These are phyloP conservation scores for Lacanobia oleracea DNA, from an alignment of 2,888 invertebrate genomes.

Conservation along the genomic window DNA sequence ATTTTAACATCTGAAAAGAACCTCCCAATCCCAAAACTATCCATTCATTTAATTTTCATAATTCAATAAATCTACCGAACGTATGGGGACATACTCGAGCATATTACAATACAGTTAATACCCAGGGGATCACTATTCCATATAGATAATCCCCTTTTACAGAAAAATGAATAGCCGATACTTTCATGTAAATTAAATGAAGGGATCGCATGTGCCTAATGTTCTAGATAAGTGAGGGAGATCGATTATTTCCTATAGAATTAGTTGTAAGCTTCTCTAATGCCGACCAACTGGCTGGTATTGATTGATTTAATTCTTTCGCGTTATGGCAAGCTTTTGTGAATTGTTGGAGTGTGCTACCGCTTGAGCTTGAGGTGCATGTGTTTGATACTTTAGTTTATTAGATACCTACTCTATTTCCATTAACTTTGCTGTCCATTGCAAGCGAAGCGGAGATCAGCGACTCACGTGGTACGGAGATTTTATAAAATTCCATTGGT, in stretches of 20 bases:
- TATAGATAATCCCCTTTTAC: conserved; percentile 87
- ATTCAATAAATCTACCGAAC: conserved; percentile 52
- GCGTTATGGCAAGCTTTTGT: conserved; percentile 16
- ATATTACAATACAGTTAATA: conserved; percentile 81
- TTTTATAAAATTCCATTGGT: too few species aligned
- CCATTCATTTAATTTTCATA: conserved; percentile 52
- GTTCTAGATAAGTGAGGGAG: conserved; percentile 72
- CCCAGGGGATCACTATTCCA: conserved; percentile 85
- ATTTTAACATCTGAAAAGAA: conserved; percentile 8
- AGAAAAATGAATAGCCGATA: conserved; percentile 86
- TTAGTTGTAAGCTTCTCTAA: conserved; percentile 74
- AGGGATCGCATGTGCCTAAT: conserved; percentile 79
- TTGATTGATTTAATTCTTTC: conserved; percentile 59
- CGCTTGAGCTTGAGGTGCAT: too few species aligned
- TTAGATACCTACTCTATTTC: too few species aligned
- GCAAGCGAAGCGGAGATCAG: too few species aligned
- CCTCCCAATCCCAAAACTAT: conserved; percentile 1
- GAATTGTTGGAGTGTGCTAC: background rate
- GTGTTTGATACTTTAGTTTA: too few species aligned
- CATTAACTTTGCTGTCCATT: too few species aligned
- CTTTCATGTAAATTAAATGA: conserved; percentile 89
- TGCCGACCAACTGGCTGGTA: conserved; percentile 75
- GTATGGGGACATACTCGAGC: conserved; percentile 69
- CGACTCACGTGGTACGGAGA: too few species aligned
- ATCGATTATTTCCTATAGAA: conserved; percentile 76